Evolutionary conservation across 37 sponge, comb jelly and placozoan species (phyloP).

Genomic region (Axinella damicornis): DNA sequence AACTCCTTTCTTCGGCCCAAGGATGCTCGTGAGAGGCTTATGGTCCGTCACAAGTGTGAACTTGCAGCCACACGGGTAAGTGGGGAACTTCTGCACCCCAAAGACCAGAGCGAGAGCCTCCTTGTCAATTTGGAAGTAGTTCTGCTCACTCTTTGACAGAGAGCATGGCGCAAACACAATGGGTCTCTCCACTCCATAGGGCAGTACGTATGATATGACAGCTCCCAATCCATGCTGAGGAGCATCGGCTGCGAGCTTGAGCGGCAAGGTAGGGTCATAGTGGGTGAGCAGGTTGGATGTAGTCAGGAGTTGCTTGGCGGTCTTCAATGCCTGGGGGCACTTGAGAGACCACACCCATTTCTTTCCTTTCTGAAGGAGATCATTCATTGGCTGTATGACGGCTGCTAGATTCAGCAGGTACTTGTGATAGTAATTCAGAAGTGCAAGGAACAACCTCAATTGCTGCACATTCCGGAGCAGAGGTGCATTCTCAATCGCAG

Average conservation of each 20-base stretch:
- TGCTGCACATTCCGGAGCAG: not conserved
- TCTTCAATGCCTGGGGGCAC: not conserved
- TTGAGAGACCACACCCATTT: not conserved
- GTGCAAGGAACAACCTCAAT: too few species aligned
- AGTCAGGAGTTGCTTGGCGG: not conserved
- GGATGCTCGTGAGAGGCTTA: slow-evolving; percentile 42
- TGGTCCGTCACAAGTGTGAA: slow-evolving; percentile 31
- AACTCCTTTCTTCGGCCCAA: too few species aligned
- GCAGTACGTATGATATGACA: slow-evolving; percentile 36
- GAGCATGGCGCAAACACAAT: slow-evolving; percentile 39
- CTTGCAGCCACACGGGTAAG: slow-evolving; percentile 14
- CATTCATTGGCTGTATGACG: slow-evolving; percentile 14
- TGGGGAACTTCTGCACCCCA: slow-evolving; percentile 35
- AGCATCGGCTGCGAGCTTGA: not conserved
- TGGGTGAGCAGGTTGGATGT: not conserved
- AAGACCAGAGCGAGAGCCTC: slow-evolving; percentile 40
- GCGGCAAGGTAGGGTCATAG: not conserved
- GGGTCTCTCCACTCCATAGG: slow-evolving; percentile 37
- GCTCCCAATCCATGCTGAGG: slow-evolving; percentile 29
- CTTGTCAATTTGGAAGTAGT: slow-evolving; percentile 43
- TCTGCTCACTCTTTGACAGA: slow-evolving; percentile 24
- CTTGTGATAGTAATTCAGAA: slow-evolving; percentile 3
- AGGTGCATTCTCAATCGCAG: not conserved
- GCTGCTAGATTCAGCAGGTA: slow-evolving; percentile 14
- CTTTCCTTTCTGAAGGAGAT: not conserved